Percentiles rank a stretch among this genome's conserved stretches.
These are phyloP conservation scores for Mechanitis messenoides DNA, from an alignment of 2,888 invertebrate species.

Conservation along the genomic window DNA sequence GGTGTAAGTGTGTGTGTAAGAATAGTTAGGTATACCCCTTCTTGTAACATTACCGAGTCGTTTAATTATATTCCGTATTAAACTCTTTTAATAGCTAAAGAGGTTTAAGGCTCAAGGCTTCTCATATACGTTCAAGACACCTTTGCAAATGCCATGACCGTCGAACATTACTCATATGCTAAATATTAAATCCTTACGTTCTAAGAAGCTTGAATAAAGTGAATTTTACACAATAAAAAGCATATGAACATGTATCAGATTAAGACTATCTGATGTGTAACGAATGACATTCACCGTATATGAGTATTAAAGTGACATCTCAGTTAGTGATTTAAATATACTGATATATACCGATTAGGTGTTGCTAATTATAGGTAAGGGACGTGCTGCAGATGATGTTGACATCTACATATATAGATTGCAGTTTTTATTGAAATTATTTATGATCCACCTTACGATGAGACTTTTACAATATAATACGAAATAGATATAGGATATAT, in stretches of 20 bases:
- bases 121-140: background rate
- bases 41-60: background rate
- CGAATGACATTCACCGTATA: background rate
- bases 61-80: background rate
- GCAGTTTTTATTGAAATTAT: background rate
- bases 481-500: too few relatives aligned
- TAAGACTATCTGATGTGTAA: background rate
- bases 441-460: too few relatives aligned
- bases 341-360: slow-evolving; percentile 9
- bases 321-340: slow-evolving; percentile 1
- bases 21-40: background rate
- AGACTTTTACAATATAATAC: too few relatives aligned
- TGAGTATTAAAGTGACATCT: background rate
- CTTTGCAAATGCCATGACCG: background rate
- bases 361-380: slow-evolving; percentile 51
- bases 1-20: background rate
- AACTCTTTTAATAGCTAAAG: background rate
- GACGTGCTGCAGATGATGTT: slow-evolving; percentile 38
- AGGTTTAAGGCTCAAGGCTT: slow-evolving; percentile 1
- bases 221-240: background rate
- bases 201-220: background rate
- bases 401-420: background rate
- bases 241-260: background rate
- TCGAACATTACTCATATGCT: background rate
- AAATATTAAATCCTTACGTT: background rate